phyloP scores from a whole-genome alignment of 2,797 vertebrate genomes.

The Yasuhikotakia modesta region DNA sequence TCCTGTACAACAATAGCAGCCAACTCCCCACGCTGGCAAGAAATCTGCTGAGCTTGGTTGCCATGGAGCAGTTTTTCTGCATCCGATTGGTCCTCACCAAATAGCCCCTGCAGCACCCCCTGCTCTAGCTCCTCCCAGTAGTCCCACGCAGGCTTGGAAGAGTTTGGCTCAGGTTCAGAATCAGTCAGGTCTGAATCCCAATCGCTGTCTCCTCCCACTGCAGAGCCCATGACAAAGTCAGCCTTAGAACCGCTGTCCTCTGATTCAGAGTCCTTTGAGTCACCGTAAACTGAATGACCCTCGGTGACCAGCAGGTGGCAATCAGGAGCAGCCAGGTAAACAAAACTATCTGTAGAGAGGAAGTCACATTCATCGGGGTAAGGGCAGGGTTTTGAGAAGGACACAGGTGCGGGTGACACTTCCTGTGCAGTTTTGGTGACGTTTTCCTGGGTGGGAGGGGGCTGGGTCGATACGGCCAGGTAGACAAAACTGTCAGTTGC shows the following conservation, averaged over 20 bases:
- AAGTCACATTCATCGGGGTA: conserved; percentile 80
- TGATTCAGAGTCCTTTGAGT: conserved; percentile 75
- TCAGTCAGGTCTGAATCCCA: conserved; percentile 81
- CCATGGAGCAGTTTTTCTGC: conserved; percentile 54
- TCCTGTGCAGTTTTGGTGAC: conserved; percentile 48
- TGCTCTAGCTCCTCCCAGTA: conserved; percentile 72
- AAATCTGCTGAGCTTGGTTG: conserved; percentile 52
- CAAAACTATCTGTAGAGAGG: conserved; percentile 81
- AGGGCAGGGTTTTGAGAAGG: conserved; percentile 58
- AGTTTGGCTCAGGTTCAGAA: conserved; percentile 65
- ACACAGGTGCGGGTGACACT: conserved; percentile 53
- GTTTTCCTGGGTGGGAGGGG: conserved; percentile 46
- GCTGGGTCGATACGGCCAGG: conserved; percentile 77
- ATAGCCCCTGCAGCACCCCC: conserved; percentile 67
- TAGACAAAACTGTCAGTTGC: conserved; percentile 82
- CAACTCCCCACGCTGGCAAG: conserved; percentile 50
- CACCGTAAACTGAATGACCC: conserved; percentile 71
- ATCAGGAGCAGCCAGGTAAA: conserved; percentile 81
- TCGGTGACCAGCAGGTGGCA: conserved; percentile 76
- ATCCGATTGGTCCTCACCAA: conserved; percentile 55
- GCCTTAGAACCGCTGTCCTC: conserved; percentile 79
- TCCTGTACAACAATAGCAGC: conserved; percentile 61
- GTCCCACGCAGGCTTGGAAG: conserved; percentile 71
- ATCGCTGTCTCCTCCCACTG: conserved; percentile 79
- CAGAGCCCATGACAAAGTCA: conserved; percentile 70